Evolutionary conservation across 53 echinoderm and acorn worm species (phyloP).

Genomic region (Zoroaster sp.): DNA sequence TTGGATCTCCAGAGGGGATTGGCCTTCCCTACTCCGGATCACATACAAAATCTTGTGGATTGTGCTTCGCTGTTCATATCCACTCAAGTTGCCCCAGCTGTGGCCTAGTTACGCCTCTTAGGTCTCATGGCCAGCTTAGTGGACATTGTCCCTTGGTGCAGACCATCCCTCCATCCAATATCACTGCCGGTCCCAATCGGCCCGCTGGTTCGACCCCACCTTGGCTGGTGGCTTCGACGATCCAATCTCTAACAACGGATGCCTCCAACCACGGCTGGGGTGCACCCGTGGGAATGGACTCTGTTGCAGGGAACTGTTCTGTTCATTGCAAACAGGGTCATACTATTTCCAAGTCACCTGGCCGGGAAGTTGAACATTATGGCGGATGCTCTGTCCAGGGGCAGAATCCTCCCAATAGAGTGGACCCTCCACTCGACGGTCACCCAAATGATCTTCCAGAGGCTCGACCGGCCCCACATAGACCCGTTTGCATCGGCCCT

Average conservation of each 20-base stretch:
- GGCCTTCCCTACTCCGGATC: not conserved
- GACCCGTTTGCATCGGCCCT: conserved; percentile 43
- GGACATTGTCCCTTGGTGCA: not conserved
- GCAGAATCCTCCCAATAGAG: too few species aligned
- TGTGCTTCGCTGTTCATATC: not conserved
- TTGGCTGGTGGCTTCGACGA: not conserved
- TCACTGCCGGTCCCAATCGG: not conserved
- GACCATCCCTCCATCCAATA: not conserved
- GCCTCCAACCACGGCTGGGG: not conserved
- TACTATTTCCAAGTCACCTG: too few species aligned
- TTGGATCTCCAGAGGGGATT: not conserved
- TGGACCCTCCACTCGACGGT: too few species aligned
- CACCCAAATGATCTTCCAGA: too few species aligned
- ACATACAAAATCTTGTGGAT: not conserved
- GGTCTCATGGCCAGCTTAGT: not conserved
- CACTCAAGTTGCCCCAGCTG: not conserved
- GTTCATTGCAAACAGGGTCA: too few species aligned
- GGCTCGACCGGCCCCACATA: too few species aligned
- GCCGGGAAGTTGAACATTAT: too few species aligned
- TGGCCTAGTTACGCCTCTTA: not conserved
- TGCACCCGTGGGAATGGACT: not conserved
- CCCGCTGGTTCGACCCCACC: not conserved
- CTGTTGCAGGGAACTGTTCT: not conserved
- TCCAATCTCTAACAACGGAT: not conserved
- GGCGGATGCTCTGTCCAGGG: too few species aligned